These are phyloP conservation scores for Sycophila texana DNA, from an alignment of 2,888 invertebrate species.

Conservation along the genomic window DNA sequence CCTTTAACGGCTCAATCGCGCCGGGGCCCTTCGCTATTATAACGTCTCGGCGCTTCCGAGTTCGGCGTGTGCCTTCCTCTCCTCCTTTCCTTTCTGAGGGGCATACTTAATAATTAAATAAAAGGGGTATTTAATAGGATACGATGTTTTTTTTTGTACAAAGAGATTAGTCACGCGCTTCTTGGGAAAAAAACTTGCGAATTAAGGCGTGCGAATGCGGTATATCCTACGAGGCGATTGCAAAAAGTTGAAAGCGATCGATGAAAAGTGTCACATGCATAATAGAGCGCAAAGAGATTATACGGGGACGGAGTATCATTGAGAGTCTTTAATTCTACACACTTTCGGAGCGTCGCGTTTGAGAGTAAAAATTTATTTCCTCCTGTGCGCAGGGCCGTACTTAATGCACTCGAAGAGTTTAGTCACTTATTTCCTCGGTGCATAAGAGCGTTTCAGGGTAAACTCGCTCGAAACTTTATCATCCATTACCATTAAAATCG, in stretches of 20 bases:
- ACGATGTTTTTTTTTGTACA: too few species aligned
- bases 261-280: too few species aligned
- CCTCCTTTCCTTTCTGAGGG: too few species aligned
- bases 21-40: not conserved
- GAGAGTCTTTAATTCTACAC: constrained; percentile 4
- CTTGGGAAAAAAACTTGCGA: too few species aligned
- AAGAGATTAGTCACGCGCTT: too few species aligned
- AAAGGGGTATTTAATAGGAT: too few species aligned
- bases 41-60: not conserved
- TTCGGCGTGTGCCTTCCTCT: not conserved
- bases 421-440: constrained; percentile 20
- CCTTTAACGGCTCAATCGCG: constrained; percentile 43
- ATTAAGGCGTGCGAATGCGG: too few species aligned
- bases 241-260: too few species aligned
- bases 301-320: not conserved
- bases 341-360: constrained; percentile 4
- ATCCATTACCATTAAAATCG: constrained; percentile 25
- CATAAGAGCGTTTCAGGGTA: constrained; percentile 9
- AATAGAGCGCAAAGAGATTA: too few species aligned
- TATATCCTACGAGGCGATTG: too few species aligned
- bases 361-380: constrained; percentile 12
- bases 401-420: constrained; percentile 12
- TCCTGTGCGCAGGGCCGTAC: not conserved
- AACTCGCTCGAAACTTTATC: constrained; percentile 34
- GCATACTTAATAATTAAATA: too few species aligned